Conservation (phyloP, 2,888 invertebrate genomes). For the Tuberolachnus salignus region DNA sequence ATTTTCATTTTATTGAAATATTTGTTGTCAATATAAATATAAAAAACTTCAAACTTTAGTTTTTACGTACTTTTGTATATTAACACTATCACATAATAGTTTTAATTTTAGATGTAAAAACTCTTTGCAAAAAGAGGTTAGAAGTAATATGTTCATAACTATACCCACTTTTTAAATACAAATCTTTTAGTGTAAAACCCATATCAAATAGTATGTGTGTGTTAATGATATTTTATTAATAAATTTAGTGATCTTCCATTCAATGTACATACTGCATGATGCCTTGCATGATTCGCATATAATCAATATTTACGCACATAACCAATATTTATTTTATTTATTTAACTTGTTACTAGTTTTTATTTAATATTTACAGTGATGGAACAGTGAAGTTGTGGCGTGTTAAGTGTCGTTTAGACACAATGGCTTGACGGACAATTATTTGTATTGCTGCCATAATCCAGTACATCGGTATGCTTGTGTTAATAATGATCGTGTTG, state of each 20-base stretch:
- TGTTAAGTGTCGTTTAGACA: conserved; percentile 50
- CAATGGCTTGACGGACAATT: conserved; percentile 53
- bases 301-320: background rate
- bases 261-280: conserved; percentile 31
- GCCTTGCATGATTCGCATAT: conserved; percentile 19
- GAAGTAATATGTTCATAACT: background rate
- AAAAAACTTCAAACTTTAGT: too few relatives aligned
- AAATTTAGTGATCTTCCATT: conserved; percentile 5
- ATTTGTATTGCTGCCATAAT: conserved; percentile 23
- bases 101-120: too few relatives aligned
- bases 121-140: too few relatives aligned
- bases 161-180: background rate
- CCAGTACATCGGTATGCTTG: conserved; percentile 44
- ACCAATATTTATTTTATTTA: background rate
- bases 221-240: background rate
- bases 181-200: background rate
- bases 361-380: conserved; percentile 54
- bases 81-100: too few relatives aligned
- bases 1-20: background rate
- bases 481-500: conserved; percentile 36
- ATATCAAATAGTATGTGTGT: background rate
- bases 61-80: too few relatives aligned
- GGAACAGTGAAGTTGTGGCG: conserved; percentile 56
- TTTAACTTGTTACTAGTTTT: conserved; percentile 28
- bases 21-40: background rate